A percentile compares a stretch with the other conserved stretches of the same genome.
Evolutionary conservation across 2,113 vertebrate genomes (phyloP).

Genomic region (Calyptomena viridis): DNA sequence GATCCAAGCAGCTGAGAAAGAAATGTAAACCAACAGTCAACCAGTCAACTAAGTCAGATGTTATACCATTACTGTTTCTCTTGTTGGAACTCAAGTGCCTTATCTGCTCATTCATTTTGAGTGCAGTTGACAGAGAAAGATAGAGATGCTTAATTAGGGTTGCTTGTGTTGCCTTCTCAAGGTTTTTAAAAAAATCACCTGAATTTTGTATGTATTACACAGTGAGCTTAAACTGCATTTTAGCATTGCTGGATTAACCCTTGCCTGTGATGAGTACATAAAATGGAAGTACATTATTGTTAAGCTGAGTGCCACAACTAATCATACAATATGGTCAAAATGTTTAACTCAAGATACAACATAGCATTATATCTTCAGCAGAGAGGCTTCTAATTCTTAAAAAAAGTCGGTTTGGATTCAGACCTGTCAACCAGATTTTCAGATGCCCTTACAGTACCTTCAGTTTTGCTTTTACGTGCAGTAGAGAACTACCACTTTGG

Average conservation of each 20-base stretch:
- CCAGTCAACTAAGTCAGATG: background rate
- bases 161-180: background rate
- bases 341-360: background rate
- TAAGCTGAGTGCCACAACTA: background rate
- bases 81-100: background rate
- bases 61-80: background rate
- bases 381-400: background rate
- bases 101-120: background rate
- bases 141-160: background rate
- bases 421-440: background rate
- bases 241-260: background rate
- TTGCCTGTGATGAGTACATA: background rate
- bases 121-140: background rate
- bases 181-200: background rate
- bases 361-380: background rate
- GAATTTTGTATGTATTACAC: background rate
- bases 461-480: background rate
- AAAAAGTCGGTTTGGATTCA: background rate
- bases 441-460: background rate
- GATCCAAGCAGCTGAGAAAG: background rate
- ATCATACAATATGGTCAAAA: background rate
- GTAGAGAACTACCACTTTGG: background rate
- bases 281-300: background rate
- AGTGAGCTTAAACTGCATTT: background rate
- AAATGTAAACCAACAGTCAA: background rate